Evolutionary conservation across 2,797 vertebrate species (phyloP).

Genomic region (Galaxias olidus): DNA sequence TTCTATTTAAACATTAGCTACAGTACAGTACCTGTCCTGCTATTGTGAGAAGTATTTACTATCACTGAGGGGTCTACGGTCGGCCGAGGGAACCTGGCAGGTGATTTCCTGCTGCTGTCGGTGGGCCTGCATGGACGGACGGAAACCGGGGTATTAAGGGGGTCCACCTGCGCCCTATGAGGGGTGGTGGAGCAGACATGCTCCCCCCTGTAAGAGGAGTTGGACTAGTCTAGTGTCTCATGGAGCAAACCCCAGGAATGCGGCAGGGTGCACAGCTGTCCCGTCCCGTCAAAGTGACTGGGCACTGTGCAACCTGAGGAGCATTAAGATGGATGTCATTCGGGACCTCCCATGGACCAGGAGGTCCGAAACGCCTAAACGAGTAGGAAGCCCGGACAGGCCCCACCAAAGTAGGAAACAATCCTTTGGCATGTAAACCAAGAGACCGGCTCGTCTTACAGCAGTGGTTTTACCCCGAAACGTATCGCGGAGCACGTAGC

Average conservation of each 20-base stretch:
- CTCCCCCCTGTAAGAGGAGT: constrained; percentile 53
- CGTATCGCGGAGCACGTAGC: neutral
- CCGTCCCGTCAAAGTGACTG: constrained; percentile 66
- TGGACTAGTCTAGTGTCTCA: constrained; percentile 40
- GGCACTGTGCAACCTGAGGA: constrained; percentile 54
- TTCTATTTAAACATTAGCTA: too few species aligned
- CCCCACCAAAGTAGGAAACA: constrained; percentile 1
- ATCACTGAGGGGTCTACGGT: too few species aligned
- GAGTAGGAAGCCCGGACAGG: neutral
- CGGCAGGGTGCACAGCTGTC: constrained; percentile 73
- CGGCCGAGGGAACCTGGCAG: constrained; percentile 51
- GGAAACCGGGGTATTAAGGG: constrained; percentile 22
- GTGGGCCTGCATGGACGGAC: constrained; percentile 19
- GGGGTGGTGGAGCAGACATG: constrained; percentile 13
- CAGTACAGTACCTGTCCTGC: too few species aligned
- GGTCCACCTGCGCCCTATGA: neutral
- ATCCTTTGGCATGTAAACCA: neutral
- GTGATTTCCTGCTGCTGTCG: constrained; percentile 67
- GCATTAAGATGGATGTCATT: constrained; percentile 65
- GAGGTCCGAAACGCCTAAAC: constrained; percentile 25
- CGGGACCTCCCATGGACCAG: constrained; percentile 56
- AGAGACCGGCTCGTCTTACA: neutral
- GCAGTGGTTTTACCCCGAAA: neutral
- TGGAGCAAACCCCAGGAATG: constrained; percentile 69
- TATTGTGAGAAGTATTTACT: neutral